Evolutionary conservation across 2,888 invertebrate species (phyloP).

Genomic region (Drosophila lacicola): DNA sequence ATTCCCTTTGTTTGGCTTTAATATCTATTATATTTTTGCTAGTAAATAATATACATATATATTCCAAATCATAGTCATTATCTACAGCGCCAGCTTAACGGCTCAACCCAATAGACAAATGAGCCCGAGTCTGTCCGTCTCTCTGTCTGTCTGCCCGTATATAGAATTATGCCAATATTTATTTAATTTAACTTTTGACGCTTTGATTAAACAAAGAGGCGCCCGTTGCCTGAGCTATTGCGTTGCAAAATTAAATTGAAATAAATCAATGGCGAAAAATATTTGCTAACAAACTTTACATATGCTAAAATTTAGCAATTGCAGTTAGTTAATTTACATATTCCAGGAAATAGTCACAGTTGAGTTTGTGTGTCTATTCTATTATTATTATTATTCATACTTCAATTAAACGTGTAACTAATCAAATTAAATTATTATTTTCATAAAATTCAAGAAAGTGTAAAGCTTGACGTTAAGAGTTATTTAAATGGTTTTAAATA

Average conservation of each 20-base stretch:
- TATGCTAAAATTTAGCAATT: neutral
- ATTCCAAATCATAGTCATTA: constrained; percentile 71
- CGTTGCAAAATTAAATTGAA: constrained; percentile 22
- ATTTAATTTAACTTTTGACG: constrained; percentile 64
- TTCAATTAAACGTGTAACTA: neutral
- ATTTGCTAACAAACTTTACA: constrained; percentile 4
- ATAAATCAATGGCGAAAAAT: constrained; percentile 8
- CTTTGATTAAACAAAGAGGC: constrained; percentile 43
- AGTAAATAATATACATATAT: constrained; percentile 15
- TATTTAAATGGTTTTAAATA: constrained; percentile 5
- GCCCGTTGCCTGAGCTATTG: constrained; percentile 7
- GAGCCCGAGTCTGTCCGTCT: constrained; percentile 23
- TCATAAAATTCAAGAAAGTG: constrained; percentile 2
- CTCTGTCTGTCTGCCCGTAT: neutral
- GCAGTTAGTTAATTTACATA: neutral
- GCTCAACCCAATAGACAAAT: constrained; percentile 70
- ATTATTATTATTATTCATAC: neutral
- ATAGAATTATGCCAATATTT: constrained; percentile 60
- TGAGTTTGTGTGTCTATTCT: no score
- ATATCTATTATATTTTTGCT: constrained; percentile 53
- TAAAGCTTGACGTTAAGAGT: constrained; percentile 5
- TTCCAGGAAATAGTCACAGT: neutral
- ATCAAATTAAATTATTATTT: neutral
- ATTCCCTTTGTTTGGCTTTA: constrained; percentile 59
- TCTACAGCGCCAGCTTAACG: constrained; percentile 75